These are phyloP conservation scores for Laothoe populi DNA, from an alignment of 2,888 invertebrate species.

Conservation along the genomic window DNA sequence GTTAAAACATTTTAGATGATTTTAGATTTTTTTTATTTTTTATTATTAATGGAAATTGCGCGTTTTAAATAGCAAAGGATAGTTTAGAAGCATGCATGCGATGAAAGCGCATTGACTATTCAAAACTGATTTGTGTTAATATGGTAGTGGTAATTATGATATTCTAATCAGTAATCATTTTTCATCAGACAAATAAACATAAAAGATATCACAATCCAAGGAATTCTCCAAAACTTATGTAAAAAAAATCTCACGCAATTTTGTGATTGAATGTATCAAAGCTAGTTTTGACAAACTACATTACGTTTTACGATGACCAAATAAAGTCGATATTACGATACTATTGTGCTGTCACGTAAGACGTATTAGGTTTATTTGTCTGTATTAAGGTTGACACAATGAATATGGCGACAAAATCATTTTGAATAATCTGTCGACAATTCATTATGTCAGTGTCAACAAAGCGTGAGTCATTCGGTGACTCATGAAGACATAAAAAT, in stretches of 20 bases:
- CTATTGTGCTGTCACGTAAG: background rate
- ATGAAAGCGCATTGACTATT: constrained; percentile 18
- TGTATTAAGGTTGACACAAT: background rate
- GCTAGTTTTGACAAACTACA: background rate
- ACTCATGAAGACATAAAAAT: constrained; percentile 6
- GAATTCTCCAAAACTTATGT: background rate
- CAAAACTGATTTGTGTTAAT: constrained; percentile 3
- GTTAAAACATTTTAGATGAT: too few relatives aligned
- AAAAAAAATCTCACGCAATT: background rate
- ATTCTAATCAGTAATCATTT: background rate
- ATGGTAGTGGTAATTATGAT: background rate
- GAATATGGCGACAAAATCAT: background rate
- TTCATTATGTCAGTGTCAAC: background rate
- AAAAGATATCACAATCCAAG: background rate
- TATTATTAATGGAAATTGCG: background rate
- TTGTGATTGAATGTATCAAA: background rate
- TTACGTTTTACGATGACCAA: background rate
- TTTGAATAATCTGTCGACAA: constrained; percentile 7
- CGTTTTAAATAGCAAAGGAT: too few relatives aligned
- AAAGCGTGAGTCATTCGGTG: constrained; percentile 15
- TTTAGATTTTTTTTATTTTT: too few relatives aligned
- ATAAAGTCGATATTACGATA: background rate
- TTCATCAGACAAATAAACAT: background rate
- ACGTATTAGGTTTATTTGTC: background rate
- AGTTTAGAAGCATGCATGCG: constrained; percentile 7